phyloP scores from a whole-genome alignment of 1,140 invertebrate genomes.

The Diabrotica undecimpunctata region DNA sequence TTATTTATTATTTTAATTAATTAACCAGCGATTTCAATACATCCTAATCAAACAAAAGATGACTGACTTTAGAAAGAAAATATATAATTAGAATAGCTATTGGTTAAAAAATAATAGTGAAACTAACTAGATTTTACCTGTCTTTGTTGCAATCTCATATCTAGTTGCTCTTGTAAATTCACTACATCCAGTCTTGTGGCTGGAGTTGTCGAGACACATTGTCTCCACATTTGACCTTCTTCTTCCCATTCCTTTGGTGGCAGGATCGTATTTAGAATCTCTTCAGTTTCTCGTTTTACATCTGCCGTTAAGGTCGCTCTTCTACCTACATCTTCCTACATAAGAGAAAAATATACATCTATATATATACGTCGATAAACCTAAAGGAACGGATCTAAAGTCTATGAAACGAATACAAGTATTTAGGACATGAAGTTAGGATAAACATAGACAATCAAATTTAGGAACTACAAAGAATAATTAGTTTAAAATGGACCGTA shows the following conservation, averaged over 20 bases:
- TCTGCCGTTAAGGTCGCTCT: slow-evolving; percentile 49
- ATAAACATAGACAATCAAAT: too few species aligned
- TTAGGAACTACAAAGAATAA: too few species aligned
- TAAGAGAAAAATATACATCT: not conserved
- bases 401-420: not conserved
- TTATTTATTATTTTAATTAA: too few species aligned
- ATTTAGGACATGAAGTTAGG: not conserved
- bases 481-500: too few species aligned
- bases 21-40: too few species aligned
- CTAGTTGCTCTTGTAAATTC: slow-evolving; percentile 92
- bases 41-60: too few species aligned
- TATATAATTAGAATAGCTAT: too few species aligned
- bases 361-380: not conserved
- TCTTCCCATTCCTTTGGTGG: slow-evolving; percentile 95
- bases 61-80: too few species aligned
- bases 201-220: slow-evolving; percentile 90
- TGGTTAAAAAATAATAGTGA: too few species aligned
- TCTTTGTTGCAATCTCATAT: slow-evolving; percentile 83
- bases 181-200: slow-evolving; percentile 93
- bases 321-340: slow-evolving; percentile 25
- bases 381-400: too few species aligned
- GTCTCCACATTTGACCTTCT: slow-evolving; percentile 79
- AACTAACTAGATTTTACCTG: slow-evolving; percentile 49
- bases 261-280: slow-evolving; percentile 93
- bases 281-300: slow-evolving; percentile 74